phyloP scores from a whole-genome alignment of 2,888 invertebrate species.

The Danaus chrysippus region DNA sequence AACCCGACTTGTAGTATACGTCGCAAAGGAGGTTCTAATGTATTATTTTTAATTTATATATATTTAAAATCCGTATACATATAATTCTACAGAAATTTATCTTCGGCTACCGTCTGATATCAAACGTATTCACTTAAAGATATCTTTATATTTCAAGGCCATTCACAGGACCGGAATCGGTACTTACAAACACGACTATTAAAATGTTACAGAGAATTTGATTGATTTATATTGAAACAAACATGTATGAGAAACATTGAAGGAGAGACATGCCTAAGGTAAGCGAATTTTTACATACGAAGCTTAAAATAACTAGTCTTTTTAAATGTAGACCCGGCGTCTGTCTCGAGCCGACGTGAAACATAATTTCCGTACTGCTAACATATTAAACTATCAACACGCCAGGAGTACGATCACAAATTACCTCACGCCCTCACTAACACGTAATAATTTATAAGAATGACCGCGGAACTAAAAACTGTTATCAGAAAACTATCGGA shows the following conservation, averaged over 20 bases:
- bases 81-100: slow-evolving; percentile 13
- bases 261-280: slow-evolving; percentile 63
- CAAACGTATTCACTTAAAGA: slow-evolving; percentile 5
- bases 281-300: slow-evolving; percentile 61
- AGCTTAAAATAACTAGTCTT: slow-evolving; percentile 75
- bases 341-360: slow-evolving; percentile 52
- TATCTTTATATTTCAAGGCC: slow-evolving; percentile 36
- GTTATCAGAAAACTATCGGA: slow-evolving; percentile 2
- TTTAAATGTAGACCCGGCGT: slow-evolving; percentile 68
- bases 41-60: slow-evolving; percentile 17
- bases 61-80: slow-evolving; percentile 12
- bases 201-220: neutral
- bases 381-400: slow-evolving; percentile 71
- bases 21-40: neutral
- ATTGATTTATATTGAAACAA: neutral
- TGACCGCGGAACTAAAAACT: neutral
- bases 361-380: slow-evolving; percentile 74
- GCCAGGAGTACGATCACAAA: slow-evolving; percentile 75
- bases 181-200: slow-evolving; percentile 15
- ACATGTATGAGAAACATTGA: slow-evolving; percentile 7
- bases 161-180: slow-evolving; percentile 49
- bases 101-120: slow-evolving; percentile 21
- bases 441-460: slow-evolving; percentile 11
- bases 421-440: slow-evolving; percentile 48
- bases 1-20: neutral